Evolutionary conservation across 2,113 vertebrate genomes (phyloP), one percentile per base, ranked within the genome.

Genomic region (Rhombomys opimus): DNA sequence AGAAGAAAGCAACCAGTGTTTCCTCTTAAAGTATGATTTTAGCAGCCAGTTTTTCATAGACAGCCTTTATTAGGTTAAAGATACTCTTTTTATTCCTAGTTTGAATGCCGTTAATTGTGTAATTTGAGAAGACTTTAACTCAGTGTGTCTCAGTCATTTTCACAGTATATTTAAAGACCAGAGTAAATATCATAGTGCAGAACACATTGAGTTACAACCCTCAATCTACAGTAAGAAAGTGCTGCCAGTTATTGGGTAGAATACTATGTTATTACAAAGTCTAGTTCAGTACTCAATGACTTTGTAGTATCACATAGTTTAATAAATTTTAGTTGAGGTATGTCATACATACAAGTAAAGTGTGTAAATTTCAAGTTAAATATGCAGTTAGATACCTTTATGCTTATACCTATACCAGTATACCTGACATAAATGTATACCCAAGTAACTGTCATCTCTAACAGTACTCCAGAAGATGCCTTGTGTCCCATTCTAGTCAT

Each of bases 201-300:
- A 59, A 89, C 13, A 73, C 11, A 57, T 75, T 82, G 38, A 46
- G 7, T 77, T 14, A 61, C 38, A 84, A 8, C 9, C 52, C 87
- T 87, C 67, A 94, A 52, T 54, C 67, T 87, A 67, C 17, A 84
- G 41, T 46, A 27, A 86, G 85, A 90, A 72, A 85, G n/a, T 76
- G 54, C 61, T 93, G 52, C 27, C 61, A 77, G 13, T 54, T 91
- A 63, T 46, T 59, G 61, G 15, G 50, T 76, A 76, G 35, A 61
- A 68, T 5, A 59, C 50, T 17, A 61, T 78, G 80, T 92, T 38
- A 86, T 67, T 38, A 73, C 23, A 65, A 14, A 65, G 25, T 67
- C 38, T 85, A 65, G 57, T 78, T 90, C 11, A 68, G 14, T 95
- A 89, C 25, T 61, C 46, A 50, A 65, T 57, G 46, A 30, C 72